Evolutionary conservation across 2,888 invertebrate genomes (phyloP), one percentile per base, ranked within the genome.

Genomic region (Ectemnius continuus): DNA sequence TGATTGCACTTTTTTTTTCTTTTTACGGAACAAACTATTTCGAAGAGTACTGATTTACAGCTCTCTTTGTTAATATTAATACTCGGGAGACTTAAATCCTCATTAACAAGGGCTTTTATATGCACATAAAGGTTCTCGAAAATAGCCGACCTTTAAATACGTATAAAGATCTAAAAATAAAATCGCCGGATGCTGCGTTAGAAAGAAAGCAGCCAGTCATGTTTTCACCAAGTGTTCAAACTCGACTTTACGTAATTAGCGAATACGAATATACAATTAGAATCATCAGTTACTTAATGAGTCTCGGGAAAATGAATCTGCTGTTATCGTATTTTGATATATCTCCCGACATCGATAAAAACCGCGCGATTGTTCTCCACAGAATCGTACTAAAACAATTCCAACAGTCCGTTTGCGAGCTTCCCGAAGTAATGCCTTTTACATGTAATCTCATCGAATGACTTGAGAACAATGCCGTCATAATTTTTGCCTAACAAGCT

Each of bases 81-180:
- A 2, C 2, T 1, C 4, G 8, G 11, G 36, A 36, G 1, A 8
- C 36, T 36, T 11, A 36, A 36, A 11, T 36, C 8, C 36, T 8
- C 36, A 6, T 36, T 11, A 36, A 36, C 36, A 36, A 36, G 36
- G 36, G 36, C 36, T 66, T 75, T 77, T 67, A 78, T 66, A 73
- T 59, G 47, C 36, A 8, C 26, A 36, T 57, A 63, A 76, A 45
- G 65, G 59, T 52, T 28, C 57, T 61, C 64, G 59, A 66, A 80
- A 74, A 81, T 81, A 80, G 72, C 71, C 67, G 58, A 74, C 71
- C 76, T 73, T 78, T 79, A 78, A 79, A 78, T 69, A 76, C 74
- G 67, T 73, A 73, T 75, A 67, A 75, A 69, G 68, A 57, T 75
- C 83, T 70, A 80, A 80, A 79, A 80, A 83, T 83, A 83, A 77